Evolutionary conservation across 2,797 vertebrate species (phyloP), one percentile per base, ranked within the genome.

Genomic region (Xerus rutilus): DNA sequence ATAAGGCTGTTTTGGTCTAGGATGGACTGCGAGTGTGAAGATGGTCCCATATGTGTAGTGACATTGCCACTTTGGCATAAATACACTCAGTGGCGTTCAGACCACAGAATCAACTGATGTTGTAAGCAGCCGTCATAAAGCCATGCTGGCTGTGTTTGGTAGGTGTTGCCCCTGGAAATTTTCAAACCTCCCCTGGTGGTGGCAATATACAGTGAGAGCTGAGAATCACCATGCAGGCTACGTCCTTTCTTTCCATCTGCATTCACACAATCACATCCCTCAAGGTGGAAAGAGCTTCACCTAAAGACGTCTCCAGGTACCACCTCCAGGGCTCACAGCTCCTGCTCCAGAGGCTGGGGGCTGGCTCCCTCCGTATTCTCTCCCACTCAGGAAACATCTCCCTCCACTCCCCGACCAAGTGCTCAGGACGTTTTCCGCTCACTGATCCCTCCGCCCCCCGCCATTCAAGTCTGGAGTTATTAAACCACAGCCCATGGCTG

Each of bases 401-500:
- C 78, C 84, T 92, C 87, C n/a, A 78, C 14, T 89, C 79, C 81
- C 59, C 3, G 5, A 67, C 78, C 83, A 86, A 88, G 91, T 76
- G 69, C 92, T 92, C 85, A 73, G 86, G 88, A 94, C 85, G 93
- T 93, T 84, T 97, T 97, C 95, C 76, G 88, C 91, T 96, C 95
- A 93, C 74, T 97, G 97, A 78, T 32, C 84, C 54, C 64, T 64
- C 15, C 17, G 0, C 43, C 45, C 89, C 86, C 54, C 54, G 54
- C 54, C 76, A 81, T 91, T 97, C 95, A 93, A 78, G 94, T 91
- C 95, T 91, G 88, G 93, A 96, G 96, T 98, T 96, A 96, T 97
- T 95, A 98, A 98, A 95, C 95, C 93, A 95, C 92, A 95, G 92
- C 95, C 95, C 92, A 81, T 92, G 96, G 95, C 96, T 93, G 91